Evolutionary conservation across 1,140 invertebrate genomes (phyloP), one percentile per base, ranked within the genome.

Genomic region (Nixonia krombeini): DNA sequence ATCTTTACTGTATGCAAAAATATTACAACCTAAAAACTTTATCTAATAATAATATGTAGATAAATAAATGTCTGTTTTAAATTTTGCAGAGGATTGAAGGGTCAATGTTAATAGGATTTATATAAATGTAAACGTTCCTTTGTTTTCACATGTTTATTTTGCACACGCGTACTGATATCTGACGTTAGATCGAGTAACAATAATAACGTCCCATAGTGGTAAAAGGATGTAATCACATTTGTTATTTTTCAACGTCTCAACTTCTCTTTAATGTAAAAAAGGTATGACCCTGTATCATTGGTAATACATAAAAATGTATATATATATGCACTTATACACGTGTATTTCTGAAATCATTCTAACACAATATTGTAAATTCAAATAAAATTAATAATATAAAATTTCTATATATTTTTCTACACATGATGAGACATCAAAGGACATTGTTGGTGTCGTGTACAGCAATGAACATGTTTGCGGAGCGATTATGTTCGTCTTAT

Each of bases 81-180:
- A n/a, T n/a, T n/a, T n/a, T n/a, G n/a, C n/a, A n/a, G n/a, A n/a
- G n/a, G n/a, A n/a, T n/a, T n/a, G n/a, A n/a, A n/a, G n/a, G n/a
- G n/a, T n/a, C n/a, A n/a, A n/a, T n/a, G n/a, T n/a, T n/a, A n/a
- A n/a, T n/a, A n/a, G n/a, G n/a, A n/a, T n/a, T n/a, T n/a, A n/a
- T n/a, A n/a, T n/a, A n/a, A n/a, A n/a, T n/a, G n/a, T n/a, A n/a
- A 26, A 26, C 9, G 9, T 28, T 13, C 13, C 26, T 63, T 56
- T 23, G 13, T 55, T 51, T 53, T 42, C 40, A 67, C 59, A 67
- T 67, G 50, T 66, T 66, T 67, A 67, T 67, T 67, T 67, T 56
- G 49, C 56, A 67, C 63, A 59, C 59, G 56, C 31, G 58, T 33
- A 55, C 55, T 67, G 55, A 44, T 44, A 42, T 61, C 33, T 49